These are phyloP conservation scores for Blera fallax DNA, from an alignment of 2,888 invertebrate genomes.

Conservation along the genomic window DNA sequence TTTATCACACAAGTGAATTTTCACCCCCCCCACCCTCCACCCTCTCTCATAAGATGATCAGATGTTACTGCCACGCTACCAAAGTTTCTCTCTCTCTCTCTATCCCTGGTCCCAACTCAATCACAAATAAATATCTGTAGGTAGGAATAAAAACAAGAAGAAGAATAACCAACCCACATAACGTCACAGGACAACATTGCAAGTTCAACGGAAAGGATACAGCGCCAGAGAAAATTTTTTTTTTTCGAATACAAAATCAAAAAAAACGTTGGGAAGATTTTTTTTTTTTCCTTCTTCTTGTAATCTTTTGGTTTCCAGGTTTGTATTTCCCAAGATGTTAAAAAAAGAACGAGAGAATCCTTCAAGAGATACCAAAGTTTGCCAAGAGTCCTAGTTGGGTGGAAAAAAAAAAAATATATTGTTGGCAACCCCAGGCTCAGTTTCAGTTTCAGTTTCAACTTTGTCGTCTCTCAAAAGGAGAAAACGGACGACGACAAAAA, in stretches of 20 bases:
- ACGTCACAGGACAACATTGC: slow-evolving; percentile 54
- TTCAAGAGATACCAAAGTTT: slow-evolving; percentile 61
- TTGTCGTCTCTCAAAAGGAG: slow-evolving; percentile 50
- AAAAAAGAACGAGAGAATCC: slow-evolving; percentile 34
- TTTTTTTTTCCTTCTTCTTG: slow-evolving; percentile 20
- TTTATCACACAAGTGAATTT: slow-evolving; percentile 58
- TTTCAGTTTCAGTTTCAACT: slow-evolving; percentile 70
- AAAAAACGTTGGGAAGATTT: not conserved
- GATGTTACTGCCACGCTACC: slow-evolving; percentile 53
- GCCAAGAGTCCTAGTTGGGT: slow-evolving; percentile 12
- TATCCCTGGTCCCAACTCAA: slow-evolving; percentile 50
- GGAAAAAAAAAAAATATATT: slow-evolving; percentile 17
- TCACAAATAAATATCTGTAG: slow-evolving; percentile 69
- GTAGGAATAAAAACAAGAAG: not conserved
- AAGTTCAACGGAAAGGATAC: slow-evolving; percentile 62
- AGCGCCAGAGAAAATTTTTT: slow-evolving; percentile 42
- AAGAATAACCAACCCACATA: slow-evolving; percentile 51
- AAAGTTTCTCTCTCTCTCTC: slow-evolving; percentile 35
- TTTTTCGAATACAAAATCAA: not conserved
- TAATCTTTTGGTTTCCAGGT: slow-evolving; percentile 50
- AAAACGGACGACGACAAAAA: not conserved
- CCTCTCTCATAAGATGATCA: slow-evolving; percentile 45
- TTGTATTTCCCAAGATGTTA: slow-evolving; percentile 33
- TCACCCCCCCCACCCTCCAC: not conserved
- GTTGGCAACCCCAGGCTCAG: slow-evolving; percentile 61